A percentile compares a stretch with the other conserved stretches of the same genome.
These are phyloP conservation scores for Manis crassicaudata DNA, from an alignment of 2,797 vertebrate genomes.

Conservation along the genomic window DNA sequence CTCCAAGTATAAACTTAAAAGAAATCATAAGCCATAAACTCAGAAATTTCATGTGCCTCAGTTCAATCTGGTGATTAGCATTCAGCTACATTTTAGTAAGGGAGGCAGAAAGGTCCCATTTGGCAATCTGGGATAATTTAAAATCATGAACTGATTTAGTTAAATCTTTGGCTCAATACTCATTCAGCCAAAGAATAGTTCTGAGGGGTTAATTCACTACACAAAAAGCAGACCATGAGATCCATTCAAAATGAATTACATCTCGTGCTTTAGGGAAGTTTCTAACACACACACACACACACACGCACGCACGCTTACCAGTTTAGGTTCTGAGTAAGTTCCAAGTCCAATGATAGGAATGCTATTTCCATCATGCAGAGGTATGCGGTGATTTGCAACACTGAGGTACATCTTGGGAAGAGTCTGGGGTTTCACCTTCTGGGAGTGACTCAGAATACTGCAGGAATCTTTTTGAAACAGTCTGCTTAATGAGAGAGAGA, in stretches of 20 bases:
- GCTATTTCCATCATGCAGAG: constrained; percentile 90
- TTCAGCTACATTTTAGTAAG: neutral
- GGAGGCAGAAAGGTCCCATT: neutral
- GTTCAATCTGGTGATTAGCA: neutral
- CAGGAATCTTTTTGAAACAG: neutral
- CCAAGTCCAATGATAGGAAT: constrained; percentile 94
- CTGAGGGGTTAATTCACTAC: neutral
- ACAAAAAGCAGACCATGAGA: neutral
- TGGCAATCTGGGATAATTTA: neutral
- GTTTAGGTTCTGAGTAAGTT: constrained; percentile 88
- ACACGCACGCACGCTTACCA: constrained; percentile 84
- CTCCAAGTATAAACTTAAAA: neutral
- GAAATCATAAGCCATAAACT: neutral
- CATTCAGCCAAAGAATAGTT: neutral
- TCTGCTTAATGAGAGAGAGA: constrained; percentile 24
- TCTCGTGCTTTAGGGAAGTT: neutral
- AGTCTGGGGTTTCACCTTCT: neutral
- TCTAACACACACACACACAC: neutral
- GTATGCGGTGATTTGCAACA: constrained; percentile 86
- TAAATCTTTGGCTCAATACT: neutral
- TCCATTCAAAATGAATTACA: neutral
- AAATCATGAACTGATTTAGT: neutral
- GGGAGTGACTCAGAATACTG: neutral
- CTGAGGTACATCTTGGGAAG: constrained; percentile 85
- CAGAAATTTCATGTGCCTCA: neutral